A percentile compares a stretch with the other conserved stretches of the same genome.
phyloP scores from a whole-genome alignment of 2,797 vertebrate species.

The Distichodus sexfasciatus region DNA sequence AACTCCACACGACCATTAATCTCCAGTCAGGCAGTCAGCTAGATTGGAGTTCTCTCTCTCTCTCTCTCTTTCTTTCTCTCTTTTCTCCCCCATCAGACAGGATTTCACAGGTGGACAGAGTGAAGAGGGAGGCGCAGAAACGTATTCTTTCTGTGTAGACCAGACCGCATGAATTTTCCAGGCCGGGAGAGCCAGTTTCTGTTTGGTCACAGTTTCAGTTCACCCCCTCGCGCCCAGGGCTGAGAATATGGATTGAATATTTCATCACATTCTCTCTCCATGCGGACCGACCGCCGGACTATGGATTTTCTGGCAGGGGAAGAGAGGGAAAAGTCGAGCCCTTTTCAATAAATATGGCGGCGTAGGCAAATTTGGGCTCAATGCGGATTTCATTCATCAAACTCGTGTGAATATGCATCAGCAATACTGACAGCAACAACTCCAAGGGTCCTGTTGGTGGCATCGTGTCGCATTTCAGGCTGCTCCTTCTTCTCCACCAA shows the following conservation, averaged over 20 bases:
- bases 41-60: neutral
- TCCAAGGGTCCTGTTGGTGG: no score
- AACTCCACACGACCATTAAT: neutral
- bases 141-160: neutral
- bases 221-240: neutral
- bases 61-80: neutral
- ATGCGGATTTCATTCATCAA: conserved; percentile 1
- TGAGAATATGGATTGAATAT: conserved; percentile 35
- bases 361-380: neutral
- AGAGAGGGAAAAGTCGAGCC: neutral
- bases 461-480: no score
- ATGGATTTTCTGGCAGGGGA: neutral
- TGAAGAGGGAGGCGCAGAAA: neutral
- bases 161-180: conserved; percentile 23
- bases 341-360: neutral
- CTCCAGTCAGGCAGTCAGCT: neutral
- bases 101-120: neutral
- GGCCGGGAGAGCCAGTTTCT: neutral
- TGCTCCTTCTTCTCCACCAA: no score
- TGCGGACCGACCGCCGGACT: neutral
- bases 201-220: conserved; percentile 1
- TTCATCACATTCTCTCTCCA: conserved; percentile 10
- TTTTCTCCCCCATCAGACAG: neutral
- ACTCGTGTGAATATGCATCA: no score
- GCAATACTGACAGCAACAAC: no score